Evolutionary conservation across 1,140 invertebrate species (phyloP).

Genomic region (Eciton burchellii): DNA sequence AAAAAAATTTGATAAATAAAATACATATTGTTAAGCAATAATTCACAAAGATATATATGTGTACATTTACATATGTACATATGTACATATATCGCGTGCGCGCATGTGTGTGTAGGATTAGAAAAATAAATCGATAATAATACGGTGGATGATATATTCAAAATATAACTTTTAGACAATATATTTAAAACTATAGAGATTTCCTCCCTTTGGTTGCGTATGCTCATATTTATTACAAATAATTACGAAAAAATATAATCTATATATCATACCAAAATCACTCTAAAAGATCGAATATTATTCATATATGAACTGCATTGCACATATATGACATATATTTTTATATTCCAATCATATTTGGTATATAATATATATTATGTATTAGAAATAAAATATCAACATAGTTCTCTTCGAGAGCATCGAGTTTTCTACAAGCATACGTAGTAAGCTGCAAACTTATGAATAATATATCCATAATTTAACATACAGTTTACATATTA

Average conservation of each 20-base stretch:
- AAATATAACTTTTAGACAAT: conserved; percentile 6
- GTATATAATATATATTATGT: conserved; percentile 27
- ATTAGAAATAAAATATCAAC: conserved; percentile 26
- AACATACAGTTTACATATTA: neutral
- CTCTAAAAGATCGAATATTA: neutral
- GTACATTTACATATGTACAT: neutral
- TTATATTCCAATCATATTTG: neutral
- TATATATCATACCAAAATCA: too few relatives aligned
- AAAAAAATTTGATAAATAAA: conserved; percentile 38
- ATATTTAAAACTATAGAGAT: conserved; percentile 28
- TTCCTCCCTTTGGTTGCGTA: conserved; percentile 61
- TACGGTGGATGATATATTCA: neutral
- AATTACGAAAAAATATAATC: neutral
- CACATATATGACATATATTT: neutral
- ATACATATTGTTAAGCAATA: conserved; percentile 1
- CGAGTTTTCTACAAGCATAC: conserved; percentile 15
- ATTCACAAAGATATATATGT: conserved; percentile 1
- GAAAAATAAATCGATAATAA: too few relatives aligned
- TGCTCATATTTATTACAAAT: conserved; percentile 48
- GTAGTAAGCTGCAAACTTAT: neutral
- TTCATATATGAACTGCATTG: neutral
- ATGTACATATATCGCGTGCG: too few relatives aligned
- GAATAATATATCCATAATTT: neutral
- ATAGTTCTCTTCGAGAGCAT: conserved; percentile 21
- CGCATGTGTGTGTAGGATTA: too few relatives aligned